A percentile compares a stretch with the other conserved stretches of the same genome.
Conservation (phyloP, 37 sponge, comb jelly and placozoan genomes). For the Ephydatia muelleri region DNA sequence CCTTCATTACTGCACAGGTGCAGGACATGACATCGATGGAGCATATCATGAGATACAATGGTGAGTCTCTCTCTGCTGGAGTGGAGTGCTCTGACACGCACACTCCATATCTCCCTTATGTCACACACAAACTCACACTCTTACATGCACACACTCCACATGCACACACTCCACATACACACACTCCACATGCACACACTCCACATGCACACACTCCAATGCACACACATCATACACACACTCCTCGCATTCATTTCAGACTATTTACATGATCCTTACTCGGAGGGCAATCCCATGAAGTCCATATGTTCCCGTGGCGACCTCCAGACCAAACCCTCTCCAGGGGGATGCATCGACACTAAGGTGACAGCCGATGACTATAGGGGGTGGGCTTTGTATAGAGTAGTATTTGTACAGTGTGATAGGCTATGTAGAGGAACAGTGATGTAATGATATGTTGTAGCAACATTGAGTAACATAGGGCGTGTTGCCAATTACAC, state of each 20-base stretch:
- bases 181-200: neutral
- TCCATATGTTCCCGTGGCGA: slow-evolving; percentile 74
- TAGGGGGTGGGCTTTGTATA: no score
- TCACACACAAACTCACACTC: neutral
- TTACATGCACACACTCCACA: neutral
- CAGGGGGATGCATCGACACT: slow-evolving; percentile 62
- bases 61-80: neutral
- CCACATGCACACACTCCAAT: neutral
- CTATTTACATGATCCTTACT: slow-evolving; percentile 61
- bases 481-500: no score
- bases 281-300: slow-evolving; percentile 52
- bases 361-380: slow-evolving; percentile 25
- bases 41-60: slow-evolving; percentile 61
- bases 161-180: neutral
- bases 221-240: neutral
- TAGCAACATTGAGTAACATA: no score
- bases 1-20: slow-evolving; percentile 8
- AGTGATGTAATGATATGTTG: no score
- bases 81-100: no score
- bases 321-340: slow-evolving; percentile 14
- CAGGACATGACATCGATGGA: slow-evolving; percentile 37
- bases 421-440: no score
- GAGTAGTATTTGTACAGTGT: no score
- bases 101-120: neutral
- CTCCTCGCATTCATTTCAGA: slow-evolving; percentile 3